Base-by-base conservation (phyloP, 2,888 invertebrate species). In the Notocelia uddmanniana region DNA sequence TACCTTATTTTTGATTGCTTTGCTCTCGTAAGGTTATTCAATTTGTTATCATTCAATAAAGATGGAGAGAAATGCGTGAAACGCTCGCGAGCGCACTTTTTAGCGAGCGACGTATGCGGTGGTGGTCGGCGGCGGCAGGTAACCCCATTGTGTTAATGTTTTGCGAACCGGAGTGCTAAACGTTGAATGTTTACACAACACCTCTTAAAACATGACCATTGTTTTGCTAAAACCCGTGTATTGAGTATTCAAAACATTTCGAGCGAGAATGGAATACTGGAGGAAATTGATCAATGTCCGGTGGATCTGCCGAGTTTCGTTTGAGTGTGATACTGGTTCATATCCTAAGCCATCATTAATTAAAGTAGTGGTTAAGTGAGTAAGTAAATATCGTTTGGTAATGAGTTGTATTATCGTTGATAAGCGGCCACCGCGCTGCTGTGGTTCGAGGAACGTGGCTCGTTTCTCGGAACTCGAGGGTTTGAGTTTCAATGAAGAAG, bases 261-360 rank as follows among this genome's bases (percentile, higher is more conserved):
- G 18, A 57, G 76, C 80, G 79, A 77, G 77, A 79, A 81, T 78
- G 78, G 80, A 82, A 82, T 83, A 81, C 79, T 80, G 80, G 76
- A 83, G 85, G 85, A 86, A 86, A 86, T 84, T 82, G 78, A 79
- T 81, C 82, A 83, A 89, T 89, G 90, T 89, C 89, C 90, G 89
- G 86, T 87, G 86, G 78, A 86, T 87, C 85, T 81, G 82, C 79
- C 76, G 73, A 41, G 70, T 58, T 50, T 67, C 34, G 60, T 78
- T 79, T 81, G 80, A 79, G 77, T 79, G 77, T 80, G 71, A 60
- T 60, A 21, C 64, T 64, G 59, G 59, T n/a, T 50, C 52, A 59
- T 52, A 37, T 68, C 18, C 59, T 58, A 50, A 37, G 63, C 13
- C 10, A 57, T 48, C 37, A 45, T 52, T 69, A 45, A 48, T 37